Evolutionary conservation across 2,797 vertebrate species (phyloP), one percentile per base, ranked within the genome.

Genomic region (Gobio occitaniae): DNA sequence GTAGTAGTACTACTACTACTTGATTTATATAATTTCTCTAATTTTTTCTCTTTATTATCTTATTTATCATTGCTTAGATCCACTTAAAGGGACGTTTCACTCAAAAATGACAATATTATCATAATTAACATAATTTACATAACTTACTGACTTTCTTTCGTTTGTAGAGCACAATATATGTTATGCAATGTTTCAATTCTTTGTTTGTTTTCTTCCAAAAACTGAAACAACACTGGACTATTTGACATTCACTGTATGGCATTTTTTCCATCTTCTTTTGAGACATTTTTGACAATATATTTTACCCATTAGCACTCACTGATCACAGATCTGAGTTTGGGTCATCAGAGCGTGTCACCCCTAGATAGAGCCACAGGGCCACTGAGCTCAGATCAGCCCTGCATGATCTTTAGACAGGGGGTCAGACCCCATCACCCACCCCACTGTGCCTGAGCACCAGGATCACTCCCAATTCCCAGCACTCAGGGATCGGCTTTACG

Each of bases 401-500:
- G 50, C 19, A 2, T 68, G 77, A 83, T 80, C 75, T 83, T 69
- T 83, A 52, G 38, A 68, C 48, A 32, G 29, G 75, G 66, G 44
- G 56, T 79, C 54, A 79, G 44, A 54, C 71, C 61, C 36, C 59
- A 66, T 84, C 38, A 71, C 74, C 75, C 83, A 48, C 50, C 74
- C 75, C 50, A 36, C 66, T 84, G 74, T 59, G 74, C 41, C 65
- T 13, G 13, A 76, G 63, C n/a, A 10, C 72, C 36, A 19, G 63
- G 61, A 76, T 78, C 66, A 36, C 52, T 48, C 48, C 75, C 41
- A 78, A 61, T 69, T 85, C 66, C 74, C 66, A 56, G 56, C 75
- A 66, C 44, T 68, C 56, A 44, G n/a, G 25, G 76, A 83, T 6
- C n/a, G 59, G 85, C 85, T 86, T 83, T 70, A 70, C 76, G 54